These are phyloP conservation scores for Pelusios castaneus DNA, from an alignment of 2,113 vertebrate species.

Conservation along the genomic window DNA sequence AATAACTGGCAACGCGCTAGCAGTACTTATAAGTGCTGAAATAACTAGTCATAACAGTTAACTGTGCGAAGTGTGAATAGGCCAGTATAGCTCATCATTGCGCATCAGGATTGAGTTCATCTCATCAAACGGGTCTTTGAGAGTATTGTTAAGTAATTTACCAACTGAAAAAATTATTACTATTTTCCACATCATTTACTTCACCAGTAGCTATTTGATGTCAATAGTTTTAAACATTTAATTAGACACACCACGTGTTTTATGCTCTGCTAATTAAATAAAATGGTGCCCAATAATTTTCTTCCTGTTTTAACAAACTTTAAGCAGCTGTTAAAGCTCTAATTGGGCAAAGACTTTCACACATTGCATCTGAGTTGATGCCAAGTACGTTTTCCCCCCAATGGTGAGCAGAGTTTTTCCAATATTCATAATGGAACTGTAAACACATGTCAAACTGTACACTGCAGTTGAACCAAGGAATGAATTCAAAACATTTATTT, in stretches of 20 bases:
- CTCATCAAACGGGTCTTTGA: slow-evolving; percentile 72
- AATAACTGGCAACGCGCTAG: neutral
- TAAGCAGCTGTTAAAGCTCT: slow-evolving; percentile 77
- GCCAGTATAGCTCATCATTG: slow-evolving; percentile 55
- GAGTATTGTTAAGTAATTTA: slow-evolving; percentile 63
- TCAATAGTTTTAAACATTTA: slow-evolving; percentile 75
- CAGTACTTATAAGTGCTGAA: slow-evolving; percentile 41
- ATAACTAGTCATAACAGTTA: slow-evolving; percentile 1
- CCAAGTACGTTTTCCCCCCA: slow-evolving; percentile 46
- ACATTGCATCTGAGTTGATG: neutral
- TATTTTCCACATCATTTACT: slow-evolving; percentile 73
- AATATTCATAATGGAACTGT: slow-evolving; percentile 45
- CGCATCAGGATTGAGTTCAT: slow-evolving; percentile 68
- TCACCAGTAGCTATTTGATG: slow-evolving; percentile 75
- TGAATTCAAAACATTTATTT: slow-evolving; percentile 52
- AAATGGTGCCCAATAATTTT: slow-evolving; percentile 75
- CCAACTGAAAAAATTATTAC: slow-evolving; percentile 65
- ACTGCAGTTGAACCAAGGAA: neutral
- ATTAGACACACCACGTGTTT: slow-evolving; percentile 74
- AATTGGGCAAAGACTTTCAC: slow-evolving; percentile 66
- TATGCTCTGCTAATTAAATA: slow-evolving; percentile 77
- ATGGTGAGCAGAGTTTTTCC: slow-evolving; percentile 46
- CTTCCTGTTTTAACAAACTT: slow-evolving; percentile 66
- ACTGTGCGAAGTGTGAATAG: slow-evolving; percentile 66
- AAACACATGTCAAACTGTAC: slow-evolving; percentile 46